Base-by-base conservation (phyloP, 2,888 invertebrate species). In the Acleris sparsana region DNA sequence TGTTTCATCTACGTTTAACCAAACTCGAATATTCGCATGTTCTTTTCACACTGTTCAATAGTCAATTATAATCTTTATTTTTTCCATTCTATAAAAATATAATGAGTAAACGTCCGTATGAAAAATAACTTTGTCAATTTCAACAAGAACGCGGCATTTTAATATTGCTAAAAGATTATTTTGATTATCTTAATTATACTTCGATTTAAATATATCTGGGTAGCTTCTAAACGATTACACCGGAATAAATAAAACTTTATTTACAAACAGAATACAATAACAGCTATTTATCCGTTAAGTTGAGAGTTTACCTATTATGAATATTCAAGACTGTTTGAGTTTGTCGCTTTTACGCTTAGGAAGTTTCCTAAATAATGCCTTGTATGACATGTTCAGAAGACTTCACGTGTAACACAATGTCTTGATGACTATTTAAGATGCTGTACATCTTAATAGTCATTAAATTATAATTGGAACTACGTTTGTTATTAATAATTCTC, bases 1-100 rank as follows among this genome's bases (percentile, higher is more conserved):
- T 51, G 70, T 20, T 58, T 49, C 49, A 68, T 83, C 79, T 62
- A 66, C 66, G 62, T 13, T 39, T 62, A 89, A 64, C 87, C 87
- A 71, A 84, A 83, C 57, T 83, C 86, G 67, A 78, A 81, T 69
- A 76, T 77, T 76, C 76, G 76, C 89, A 89, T 88, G 75, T 73
- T 78, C 70, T 61, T 62, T 55, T 66, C 65, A 52, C 44, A 17
- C 60, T 61, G 17, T 13, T 22, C 13, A 22, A 17, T 6, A 48
- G 63, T 64, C 52, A 60, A 46, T 63, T 22, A 48, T 49, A 59
- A 52, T 63, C 62, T 20, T 55, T 57, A 56, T 63, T 68, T 33
- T 67, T 53, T 55, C 18, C 62, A 11, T 46, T 46, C 46, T 46
- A 46, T n/a, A 2, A 17, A 46, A 46, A n/a, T 43, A 6, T 44